Conservation (phyloP, 2,888 invertebrate species). For the Psylliodes chrysocephalus region DNA sequence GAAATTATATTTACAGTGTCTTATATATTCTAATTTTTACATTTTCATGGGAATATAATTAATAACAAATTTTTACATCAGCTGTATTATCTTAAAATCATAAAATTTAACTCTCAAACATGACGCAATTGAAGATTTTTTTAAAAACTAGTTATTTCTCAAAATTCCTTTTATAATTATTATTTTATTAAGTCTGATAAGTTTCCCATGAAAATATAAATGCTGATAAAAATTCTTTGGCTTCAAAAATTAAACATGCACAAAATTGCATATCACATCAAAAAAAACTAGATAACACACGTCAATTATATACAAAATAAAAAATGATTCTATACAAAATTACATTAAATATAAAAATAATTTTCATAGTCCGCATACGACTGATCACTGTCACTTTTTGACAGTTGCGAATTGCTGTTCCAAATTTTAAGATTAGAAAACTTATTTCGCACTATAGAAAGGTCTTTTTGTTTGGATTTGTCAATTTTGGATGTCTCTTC, state of each 20-base stretch:
- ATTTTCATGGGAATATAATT: background rate
- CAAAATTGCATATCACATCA: slow-evolving; percentile 40
- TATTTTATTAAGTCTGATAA: too few species aligned
- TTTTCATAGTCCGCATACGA: slow-evolving; percentile 74
- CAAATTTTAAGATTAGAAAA: slow-evolving; percentile 56
- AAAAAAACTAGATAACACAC: slow-evolving; percentile 40
- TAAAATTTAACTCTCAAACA: too few species aligned
- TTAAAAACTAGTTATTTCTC: too few species aligned
- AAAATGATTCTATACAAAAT: slow-evolving; percentile 1
- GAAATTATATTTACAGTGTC: slow-evolving; percentile 3
- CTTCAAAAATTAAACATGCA: slow-evolving; percentile 23
- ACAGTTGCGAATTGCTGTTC: slow-evolving; percentile 50
- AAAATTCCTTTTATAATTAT: background rate
- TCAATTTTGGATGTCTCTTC: slow-evolving; percentile 27
- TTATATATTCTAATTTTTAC: background rate
- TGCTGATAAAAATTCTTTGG: slow-evolving; percentile 39
- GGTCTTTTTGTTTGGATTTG: slow-evolving; percentile 43
- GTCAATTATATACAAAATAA: slow-evolving; percentile 39
- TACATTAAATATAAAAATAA: slow-evolving; percentile 71
- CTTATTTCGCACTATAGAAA: slow-evolving; percentile 45
- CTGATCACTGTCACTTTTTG: slow-evolving; percentile 52
- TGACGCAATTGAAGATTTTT: too few species aligned
- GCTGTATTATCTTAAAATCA: background rate
- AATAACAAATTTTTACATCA: too few species aligned
- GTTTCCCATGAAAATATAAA: background rate